phyloP scores from a whole-genome alignment of 2,888 invertebrate genomes.

The Xestia c-nigrum region DNA sequence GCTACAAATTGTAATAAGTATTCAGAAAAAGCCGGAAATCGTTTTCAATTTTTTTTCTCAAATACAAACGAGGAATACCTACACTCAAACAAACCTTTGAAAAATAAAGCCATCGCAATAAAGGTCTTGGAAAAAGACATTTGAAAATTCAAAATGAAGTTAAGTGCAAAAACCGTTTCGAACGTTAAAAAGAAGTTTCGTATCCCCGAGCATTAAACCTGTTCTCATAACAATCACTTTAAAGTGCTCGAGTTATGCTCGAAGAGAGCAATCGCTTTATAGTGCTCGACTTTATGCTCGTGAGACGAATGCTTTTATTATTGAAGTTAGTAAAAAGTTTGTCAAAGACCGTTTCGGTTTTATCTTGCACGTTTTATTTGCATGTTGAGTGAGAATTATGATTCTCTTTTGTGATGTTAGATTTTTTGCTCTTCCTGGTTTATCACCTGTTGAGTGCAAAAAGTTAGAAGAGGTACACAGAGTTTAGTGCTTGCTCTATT shows the following conservation, averaged over 20 bases:
- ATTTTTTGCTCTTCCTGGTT: constrained; percentile 2
- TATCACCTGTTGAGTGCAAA: neutral
- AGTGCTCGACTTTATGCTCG: constrained; percentile 60
- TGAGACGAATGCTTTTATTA: constrained; percentile 64
- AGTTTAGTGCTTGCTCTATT: neutral
- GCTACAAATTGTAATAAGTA: neutral
- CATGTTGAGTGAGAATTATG: constrained; percentile 40
- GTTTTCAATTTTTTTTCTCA: neutral
- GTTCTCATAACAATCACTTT: constrained; percentile 54
- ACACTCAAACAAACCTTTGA: neutral
- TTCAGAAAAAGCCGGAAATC: neutral
- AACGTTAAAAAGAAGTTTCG: constrained; percentile 56
- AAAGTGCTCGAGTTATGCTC: constrained; percentile 56
- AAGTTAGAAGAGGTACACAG: neutral
- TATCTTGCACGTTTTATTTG: constrained; percentile 59
- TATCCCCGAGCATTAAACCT: constrained; percentile 54
- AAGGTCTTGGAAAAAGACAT: constrained; percentile 20
- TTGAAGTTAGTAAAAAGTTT: constrained; percentile 64
- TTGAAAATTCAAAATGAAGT: constrained; percentile 39
- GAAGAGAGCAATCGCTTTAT: constrained; percentile 60
- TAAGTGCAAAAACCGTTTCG: constrained; percentile 44
- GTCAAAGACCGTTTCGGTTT: constrained; percentile 58
- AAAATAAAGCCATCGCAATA: neutral
- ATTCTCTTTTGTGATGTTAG: constrained; percentile 23
- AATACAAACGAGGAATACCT: neutral